These are phyloP conservation scores for Chrysolina oricalcia DNA, from an alignment of 2,888 invertebrate genomes.

Conservation along the genomic window DNA sequence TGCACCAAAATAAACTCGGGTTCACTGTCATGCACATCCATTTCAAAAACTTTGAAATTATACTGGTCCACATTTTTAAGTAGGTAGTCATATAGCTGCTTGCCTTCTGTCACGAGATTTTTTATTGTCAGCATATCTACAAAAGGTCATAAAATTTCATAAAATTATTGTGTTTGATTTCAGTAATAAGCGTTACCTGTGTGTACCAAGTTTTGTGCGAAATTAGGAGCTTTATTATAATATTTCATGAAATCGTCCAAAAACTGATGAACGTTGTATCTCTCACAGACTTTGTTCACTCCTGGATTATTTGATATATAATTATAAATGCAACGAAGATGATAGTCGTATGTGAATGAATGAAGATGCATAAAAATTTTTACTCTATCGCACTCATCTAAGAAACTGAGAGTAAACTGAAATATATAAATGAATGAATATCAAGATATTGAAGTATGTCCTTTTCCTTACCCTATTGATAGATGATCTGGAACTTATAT, in stretches of 20 bases:
- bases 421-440: constrained; percentile 54
- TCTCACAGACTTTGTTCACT: constrained; percentile 73
- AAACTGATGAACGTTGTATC: constrained; percentile 83
- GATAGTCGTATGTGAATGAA: constrained; percentile 86
- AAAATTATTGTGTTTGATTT: background rate
- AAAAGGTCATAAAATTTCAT: constrained; percentile 48
- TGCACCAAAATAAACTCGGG: constrained; percentile 79
- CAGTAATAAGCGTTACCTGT: constrained; percentile 73
- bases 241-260: constrained; percentile 85
- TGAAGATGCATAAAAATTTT: constrained; percentile 83
- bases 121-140: constrained; percentile 75
- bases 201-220: constrained; percentile 82
- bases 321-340: constrained; percentile 79
- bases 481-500: constrained; percentile 73
- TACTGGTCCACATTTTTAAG: constrained; percentile 80
- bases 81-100: constrained; percentile 81
- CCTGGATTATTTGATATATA: constrained; percentile 77
- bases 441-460: background rate
- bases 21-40: constrained; percentile 72
- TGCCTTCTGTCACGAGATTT: constrained; percentile 77
- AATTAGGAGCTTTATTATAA: constrained; percentile 85
- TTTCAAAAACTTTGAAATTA: constrained; percentile 79
- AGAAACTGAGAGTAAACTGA: constrained; percentile 77
- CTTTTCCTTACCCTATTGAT: constrained; percentile 73
- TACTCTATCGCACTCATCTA: constrained; percentile 81